Base-by-base conservation (phyloP, 1,140 invertebrate genomes). In the Oscheius sp. region DNA sequence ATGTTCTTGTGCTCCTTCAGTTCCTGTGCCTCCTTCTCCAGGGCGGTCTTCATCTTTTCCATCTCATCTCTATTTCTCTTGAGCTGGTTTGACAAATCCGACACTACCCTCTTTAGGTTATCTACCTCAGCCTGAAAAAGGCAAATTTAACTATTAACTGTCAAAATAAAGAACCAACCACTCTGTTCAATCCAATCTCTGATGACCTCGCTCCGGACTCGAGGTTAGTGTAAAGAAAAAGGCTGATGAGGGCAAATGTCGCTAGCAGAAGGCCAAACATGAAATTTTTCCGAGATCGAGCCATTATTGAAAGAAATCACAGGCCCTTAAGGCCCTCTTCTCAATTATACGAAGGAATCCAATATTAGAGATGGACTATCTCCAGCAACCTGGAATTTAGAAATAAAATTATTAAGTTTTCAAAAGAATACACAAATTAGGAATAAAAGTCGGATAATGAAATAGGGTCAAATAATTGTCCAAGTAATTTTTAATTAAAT, bases 1-100 rank as follows among this genome's bases (percentile, higher is more conserved):
- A 63, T n/a, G 18, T 63, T n/a, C 31, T 63, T 63, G 28, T 63
- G 31, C 4, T 63, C 29, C 31, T 34, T 63, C 15, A 63, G 7
- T 26, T 63, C 10, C 29, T 63, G 18, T 42, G 31, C 61, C 31
- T 36, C 36, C 31, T 32, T 63, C 31, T 29, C 36, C 61, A 63
- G 20, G 31, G 31, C 31, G 10, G 61, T 18, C 1, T 34, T 13
- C 18, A 36, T 63, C 61, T 63, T 34, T 10, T 63, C 61, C 61
- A 63, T 36, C 15, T 13, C 61, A 34, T 63, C 61, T 10, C 31
- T 10, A n/a, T 36, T 34, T 7, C 35, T 35, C 31, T 63, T 63
- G 26, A 63, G 49, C 49, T 55, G 49, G 7, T 23, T 26, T 7
- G 7, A 20, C 15, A 55, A 26, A 23, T 55, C 7, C 7, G 15